Percentiles rank a stretch among this genome's conserved stretches.
phyloP scores from a whole-genome alignment of 2,113 vertebrate genomes.

The Dromaius novaehollandiae region DNA sequence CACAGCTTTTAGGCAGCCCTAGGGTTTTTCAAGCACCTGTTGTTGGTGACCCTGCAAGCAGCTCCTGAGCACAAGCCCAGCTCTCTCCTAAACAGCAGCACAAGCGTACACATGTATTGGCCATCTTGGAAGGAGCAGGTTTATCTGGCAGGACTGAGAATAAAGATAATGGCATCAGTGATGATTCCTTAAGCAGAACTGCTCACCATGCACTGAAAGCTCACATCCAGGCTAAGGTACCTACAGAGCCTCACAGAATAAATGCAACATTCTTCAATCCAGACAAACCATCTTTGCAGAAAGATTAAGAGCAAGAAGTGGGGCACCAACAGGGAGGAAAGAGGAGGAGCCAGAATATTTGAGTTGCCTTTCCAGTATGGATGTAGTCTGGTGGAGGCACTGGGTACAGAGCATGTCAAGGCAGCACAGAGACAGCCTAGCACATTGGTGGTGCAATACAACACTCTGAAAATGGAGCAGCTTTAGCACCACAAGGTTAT shows the following conservation, averaged over 20 bases:
- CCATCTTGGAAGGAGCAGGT: not conserved
- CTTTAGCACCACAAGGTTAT: not conserved
- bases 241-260: not conserved
- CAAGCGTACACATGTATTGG: rapidly evolving
- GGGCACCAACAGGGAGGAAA: not conserved
- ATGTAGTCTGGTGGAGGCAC: not conserved
- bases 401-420: rapidly evolving
- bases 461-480: not conserved
- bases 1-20: not conserved
- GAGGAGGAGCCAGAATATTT: not conserved
- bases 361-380: not conserved
- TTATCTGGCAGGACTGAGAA: not conserved
- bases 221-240: not conserved
- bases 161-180: not conserved
- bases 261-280: not conserved
- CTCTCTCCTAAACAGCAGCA: not conserved
- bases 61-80: not conserved
- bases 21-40: rapidly evolving
- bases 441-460: rapidly evolving
- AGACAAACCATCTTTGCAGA: not conserved
- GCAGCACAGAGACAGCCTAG: not conserved
- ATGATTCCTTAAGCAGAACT: not conserved
- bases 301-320: not conserved
- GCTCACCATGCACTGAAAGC: not conserved
- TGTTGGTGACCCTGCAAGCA: not conserved